A percentile compares a stretch with the other conserved stretches of the same genome.
phyloP scores from a whole-genome alignment of 2,113 vertebrate genomes.

The Chrysochloris asiatica region DNA sequence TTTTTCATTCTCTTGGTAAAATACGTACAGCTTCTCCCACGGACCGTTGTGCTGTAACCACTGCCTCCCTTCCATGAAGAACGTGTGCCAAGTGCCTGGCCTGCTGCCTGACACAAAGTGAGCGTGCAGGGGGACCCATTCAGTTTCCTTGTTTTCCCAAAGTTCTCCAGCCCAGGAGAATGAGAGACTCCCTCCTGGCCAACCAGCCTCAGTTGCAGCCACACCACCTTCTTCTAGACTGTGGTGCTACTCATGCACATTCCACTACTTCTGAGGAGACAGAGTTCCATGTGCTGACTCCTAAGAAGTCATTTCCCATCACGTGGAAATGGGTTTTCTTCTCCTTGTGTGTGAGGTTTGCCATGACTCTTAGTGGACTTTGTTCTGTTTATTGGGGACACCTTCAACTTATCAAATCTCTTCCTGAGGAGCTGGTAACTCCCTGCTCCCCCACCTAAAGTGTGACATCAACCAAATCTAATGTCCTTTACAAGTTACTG shows the following conservation, averaged over 20 bases:
- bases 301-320: neutral
- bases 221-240: neutral
- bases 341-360: neutral
- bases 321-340: neutral
- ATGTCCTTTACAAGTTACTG: neutral
- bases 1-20: neutral
- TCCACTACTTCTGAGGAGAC: neutral
- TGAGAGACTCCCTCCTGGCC: neutral
- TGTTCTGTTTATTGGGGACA: neutral
- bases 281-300: neutral
- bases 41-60: neutral
- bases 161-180: neutral
- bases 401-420: neutral
- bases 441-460: neutral
- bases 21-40: neutral
- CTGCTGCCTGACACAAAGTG: rapidly evolving
- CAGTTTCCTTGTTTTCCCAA: neutral
- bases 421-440: neutral
- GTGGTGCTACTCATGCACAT: neutral
- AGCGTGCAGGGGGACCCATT: neutral
- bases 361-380: neutral
- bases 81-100: rapidly evolving
- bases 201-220: neutral
- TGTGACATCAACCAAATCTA: neutral
- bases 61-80: neutral